phyloP scores from a whole-genome alignment of 2,797 vertebrate genomes.

The Mionectes olivaceus region DNA sequence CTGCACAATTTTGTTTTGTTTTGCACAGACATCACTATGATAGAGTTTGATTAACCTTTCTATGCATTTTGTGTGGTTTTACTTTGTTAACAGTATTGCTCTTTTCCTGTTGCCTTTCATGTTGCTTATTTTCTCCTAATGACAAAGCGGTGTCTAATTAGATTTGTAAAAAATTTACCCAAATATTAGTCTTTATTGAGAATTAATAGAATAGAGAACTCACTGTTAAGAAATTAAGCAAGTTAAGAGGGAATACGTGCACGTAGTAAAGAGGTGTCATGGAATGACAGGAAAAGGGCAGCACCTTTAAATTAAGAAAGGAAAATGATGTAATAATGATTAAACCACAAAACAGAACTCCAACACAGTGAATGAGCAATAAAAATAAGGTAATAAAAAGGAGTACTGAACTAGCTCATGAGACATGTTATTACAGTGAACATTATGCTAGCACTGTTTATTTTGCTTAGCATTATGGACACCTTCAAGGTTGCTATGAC shows the following conservation, averaged over 20 bases:
- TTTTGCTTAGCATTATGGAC: constrained; percentile 63
- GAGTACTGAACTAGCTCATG: constrained; percentile 60
- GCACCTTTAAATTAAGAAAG: constrained; percentile 56
- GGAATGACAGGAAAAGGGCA: constrained; percentile 55
- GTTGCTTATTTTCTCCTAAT: neutral
- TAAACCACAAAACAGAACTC: constrained; percentile 59
- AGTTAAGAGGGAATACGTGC: constrained; percentile 4
- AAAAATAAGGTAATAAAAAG: constrained; percentile 64
- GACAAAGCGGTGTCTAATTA: neutral
- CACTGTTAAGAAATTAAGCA: constrained; percentile 5
- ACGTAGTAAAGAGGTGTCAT: constrained; percentile 5
- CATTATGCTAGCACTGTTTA: constrained; percentile 48
- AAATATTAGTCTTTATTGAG: neutral
- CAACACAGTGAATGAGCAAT: constrained; percentile 50
- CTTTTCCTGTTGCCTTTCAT: neutral
- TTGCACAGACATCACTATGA: neutral
- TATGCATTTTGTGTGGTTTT: neutral
- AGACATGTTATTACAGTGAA: constrained; percentile 65
- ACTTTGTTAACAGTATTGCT: neutral
- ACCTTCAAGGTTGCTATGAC: constrained; percentile 66
- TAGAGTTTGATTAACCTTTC: neutral
- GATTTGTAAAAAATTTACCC: neutral
- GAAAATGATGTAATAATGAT: constrained; percentile 59
- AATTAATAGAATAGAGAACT: neutral
- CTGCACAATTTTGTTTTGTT: neutral